Percentiles rank a stretch among this genome's conserved stretches.
Conservation (phyloP, 2,797 vertebrate species). For the Phoebastria nigripes region DNA sequence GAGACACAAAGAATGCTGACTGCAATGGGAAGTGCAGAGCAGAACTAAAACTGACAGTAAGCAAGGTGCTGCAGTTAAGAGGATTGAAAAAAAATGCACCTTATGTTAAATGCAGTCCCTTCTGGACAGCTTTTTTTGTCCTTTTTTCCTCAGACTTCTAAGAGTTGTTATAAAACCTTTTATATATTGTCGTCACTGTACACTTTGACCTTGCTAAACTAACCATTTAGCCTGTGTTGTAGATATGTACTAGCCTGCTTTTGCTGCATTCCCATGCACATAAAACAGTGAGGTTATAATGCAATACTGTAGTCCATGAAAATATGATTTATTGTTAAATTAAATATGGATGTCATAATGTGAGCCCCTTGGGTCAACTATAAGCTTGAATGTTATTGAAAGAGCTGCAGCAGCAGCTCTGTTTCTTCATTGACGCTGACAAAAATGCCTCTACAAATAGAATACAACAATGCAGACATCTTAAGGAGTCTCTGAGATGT, state of each 20-base stretch:
- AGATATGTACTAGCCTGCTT: background rate
- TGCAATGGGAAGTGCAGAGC: background rate
- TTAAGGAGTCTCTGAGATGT: constrained; percentile 47
- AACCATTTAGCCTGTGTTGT: background rate
- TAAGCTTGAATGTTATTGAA: constrained; percentile 11
- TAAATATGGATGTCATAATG: constrained; percentile 49
- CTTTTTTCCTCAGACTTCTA: background rate
- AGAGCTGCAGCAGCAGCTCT: constrained; percentile 13
- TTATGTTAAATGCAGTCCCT: background rate
- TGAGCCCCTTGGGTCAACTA: constrained; percentile 13
- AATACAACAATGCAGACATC: constrained; percentile 39
- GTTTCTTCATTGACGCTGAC: constrained; percentile 20
- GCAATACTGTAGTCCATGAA: constrained; percentile 16
- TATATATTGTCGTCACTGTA: background rate
- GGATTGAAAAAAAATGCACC: background rate
- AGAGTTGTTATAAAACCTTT: constrained; percentile 1
- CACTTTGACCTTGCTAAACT: constrained; percentile 19
- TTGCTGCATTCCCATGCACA: constrained; percentile 36
- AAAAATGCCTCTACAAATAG: constrained; percentile 47
- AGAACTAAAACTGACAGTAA: constrained; percentile 32
- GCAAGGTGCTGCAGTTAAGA: background rate
- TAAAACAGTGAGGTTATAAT: constrained; percentile 12
- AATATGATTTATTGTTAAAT: constrained; percentile 64
- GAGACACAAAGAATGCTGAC: constrained; percentile 10
- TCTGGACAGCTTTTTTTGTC: background rate